Base-by-base conservation (phyloP, 2,797 vertebrate species). In the Melopsittacus undulatus region DNA sequence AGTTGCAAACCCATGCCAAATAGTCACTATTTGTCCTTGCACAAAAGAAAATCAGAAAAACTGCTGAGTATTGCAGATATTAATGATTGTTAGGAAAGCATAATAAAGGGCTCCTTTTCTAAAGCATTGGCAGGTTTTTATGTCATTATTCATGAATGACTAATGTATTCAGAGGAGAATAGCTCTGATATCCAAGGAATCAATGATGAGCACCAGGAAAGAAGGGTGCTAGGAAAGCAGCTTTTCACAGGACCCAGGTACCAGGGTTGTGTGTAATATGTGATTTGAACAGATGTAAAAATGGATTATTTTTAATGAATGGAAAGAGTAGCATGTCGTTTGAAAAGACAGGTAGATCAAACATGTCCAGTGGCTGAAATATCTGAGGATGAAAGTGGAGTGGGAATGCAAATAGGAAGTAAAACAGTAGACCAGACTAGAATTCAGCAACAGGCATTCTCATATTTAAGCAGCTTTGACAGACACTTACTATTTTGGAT, bases 41-140 rank as follows among this genome's bases (percentile, higher is more conserved):
- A 97, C 92, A 97, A 97, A 97, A 96, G 97, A 97, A 98, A 97
- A 97, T 97, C 95, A 97, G 92, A 97, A 97, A 97, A 97, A 96
- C 83, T 56, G 73, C 96, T 96, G 94, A 97, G 89, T 97, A 82
- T 94, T 97, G 96, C 73, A 96, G 96, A 97, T 97, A 98, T 96
- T 97, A 97, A 97, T 92, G 87, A 89, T 83, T 95, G 86, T 97
- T 97, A 96, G 95, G 96, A 96, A 97, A 96, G 81, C 87, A 83
- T 94, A 97, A 97, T 97, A 97, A 97, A 97, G 95, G 76, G 54
- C 81, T 95, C 42, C 88, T 91, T 90, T 97, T 97, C 86, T 93
- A 96, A 95, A 96, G 73, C 64, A 69, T 15, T 92, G 63, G 56
- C 93, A 96, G 94, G 94, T 95, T 97, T 98, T 97, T 96, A 97